Evolutionary conservation across 2,888 invertebrate genomes (phyloP).

Genomic region (Leptinotarsa tumamoca): DNA sequence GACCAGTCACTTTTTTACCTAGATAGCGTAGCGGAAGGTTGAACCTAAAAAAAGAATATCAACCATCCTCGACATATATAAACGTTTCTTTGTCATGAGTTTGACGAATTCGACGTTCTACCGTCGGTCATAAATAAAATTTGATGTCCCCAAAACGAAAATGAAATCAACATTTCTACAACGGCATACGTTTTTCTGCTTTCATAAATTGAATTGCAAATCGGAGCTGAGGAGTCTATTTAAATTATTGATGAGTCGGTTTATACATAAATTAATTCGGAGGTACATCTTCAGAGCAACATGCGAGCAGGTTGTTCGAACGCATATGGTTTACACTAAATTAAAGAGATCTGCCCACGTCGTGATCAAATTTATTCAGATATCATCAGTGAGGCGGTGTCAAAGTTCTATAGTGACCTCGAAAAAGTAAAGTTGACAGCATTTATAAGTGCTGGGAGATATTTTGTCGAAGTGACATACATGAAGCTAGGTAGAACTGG

Average conservation of each 20-base stretch:
- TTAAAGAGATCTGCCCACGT: slow-evolving; percentile 19
- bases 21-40: slow-evolving; percentile 33
- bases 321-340: slow-evolving; percentile 11
- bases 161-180: slow-evolving; percentile 25
- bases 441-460: neutral
- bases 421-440: slow-evolving; percentile 28
- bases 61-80: slow-evolving; percentile 49
- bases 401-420: slow-evolving; percentile 41
- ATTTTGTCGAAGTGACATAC: neutral
- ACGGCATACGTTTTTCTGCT: slow-evolving; percentile 30
- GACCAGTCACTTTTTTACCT: slow-evolving; percentile 49
- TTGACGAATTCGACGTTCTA: slow-evolving; percentile 48
- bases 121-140: slow-evolving; percentile 38
- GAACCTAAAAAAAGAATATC: slow-evolving; percentile 43
- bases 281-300: slow-evolving; percentile 18
- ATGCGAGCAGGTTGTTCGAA: slow-evolving; percentile 30
- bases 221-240: slow-evolving; percentile 42
- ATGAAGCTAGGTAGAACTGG: too few relatives aligned
- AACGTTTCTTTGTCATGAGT: slow-evolving; percentile 52
- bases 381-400: slow-evolving; percentile 30
- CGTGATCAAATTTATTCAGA: slow-evolving; percentile 20
- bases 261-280: slow-evolving; percentile 43
- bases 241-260: slow-evolving; percentile 46
- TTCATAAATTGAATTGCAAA: slow-evolving; percentile 45
- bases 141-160: slow-evolving; percentile 35